Percentiles rank a stretch among this genome's conserved stretches.
These are phyloP conservation scores for Macroteleia sp. DNA, from an alignment of 2,888 invertebrate species.

Conservation along the genomic window DNA sequence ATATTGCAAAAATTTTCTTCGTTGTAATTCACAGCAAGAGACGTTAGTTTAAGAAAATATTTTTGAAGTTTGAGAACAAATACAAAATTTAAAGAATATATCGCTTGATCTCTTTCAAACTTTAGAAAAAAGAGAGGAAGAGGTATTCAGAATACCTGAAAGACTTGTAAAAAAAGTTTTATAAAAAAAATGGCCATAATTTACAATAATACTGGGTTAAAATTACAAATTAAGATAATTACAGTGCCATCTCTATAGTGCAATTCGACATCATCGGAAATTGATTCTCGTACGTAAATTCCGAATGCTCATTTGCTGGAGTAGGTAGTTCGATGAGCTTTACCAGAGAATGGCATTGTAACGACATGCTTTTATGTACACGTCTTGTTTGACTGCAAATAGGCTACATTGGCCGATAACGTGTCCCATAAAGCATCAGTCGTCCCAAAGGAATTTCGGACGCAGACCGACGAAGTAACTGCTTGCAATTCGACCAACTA, in stretches of 20 bases:
- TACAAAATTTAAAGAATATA: no score
- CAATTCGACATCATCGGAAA: conserved; percentile 55
- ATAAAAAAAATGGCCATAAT: no score
- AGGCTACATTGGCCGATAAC: conserved; percentile 48
- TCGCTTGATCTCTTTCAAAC: no score
- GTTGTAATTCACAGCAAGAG: no score
- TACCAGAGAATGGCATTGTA: conserved; percentile 50
- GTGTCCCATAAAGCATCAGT: conserved; percentile 35
- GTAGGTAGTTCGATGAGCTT: conserved; percentile 38
- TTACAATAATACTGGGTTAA: not conserved
- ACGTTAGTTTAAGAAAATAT: no score
- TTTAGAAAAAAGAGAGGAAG: no score
- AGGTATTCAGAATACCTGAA: no score
- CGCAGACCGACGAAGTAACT: conserved; percentile 35
- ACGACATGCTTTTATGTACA: conserved; percentile 61
- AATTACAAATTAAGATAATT: conserved; percentile 28
- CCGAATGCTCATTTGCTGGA: conserved; percentile 55
- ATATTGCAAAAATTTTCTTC: no score
- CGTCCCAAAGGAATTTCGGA: conserved; percentile 46
- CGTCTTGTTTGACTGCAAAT: conserved; percentile 61
- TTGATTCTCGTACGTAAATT: conserved; percentile 60
- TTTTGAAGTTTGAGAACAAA: no score
- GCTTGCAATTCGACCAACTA: conserved; percentile 26
- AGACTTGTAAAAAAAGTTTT: no score
- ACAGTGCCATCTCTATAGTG: conserved; percentile 33